Evolutionary conservation across 2,888 invertebrate species (phyloP).

Genomic region (Nomada hirtipes): DNA sequence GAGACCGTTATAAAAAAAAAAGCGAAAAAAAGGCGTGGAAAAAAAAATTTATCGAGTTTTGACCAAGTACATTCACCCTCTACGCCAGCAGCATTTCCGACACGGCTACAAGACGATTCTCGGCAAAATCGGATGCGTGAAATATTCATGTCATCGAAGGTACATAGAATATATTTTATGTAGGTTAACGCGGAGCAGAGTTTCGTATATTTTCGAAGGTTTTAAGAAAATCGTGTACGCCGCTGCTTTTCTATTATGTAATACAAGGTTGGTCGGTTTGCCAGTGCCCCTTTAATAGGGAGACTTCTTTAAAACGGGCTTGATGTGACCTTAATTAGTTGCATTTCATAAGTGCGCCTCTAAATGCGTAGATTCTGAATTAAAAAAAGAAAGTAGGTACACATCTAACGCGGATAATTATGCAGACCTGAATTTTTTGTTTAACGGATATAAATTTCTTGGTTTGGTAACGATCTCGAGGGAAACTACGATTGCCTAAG

Average conservation of each 20-base stretch:
- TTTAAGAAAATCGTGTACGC: not conserved
- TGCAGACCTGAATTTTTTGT: conserved; percentile 27
- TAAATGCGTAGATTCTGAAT: conserved; percentile 36
- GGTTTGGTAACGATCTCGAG: not conserved
- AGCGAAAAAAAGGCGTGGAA: not conserved
- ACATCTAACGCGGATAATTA: conserved; percentile 42
- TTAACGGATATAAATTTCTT: conserved; percentile 22
- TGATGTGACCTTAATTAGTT: conserved; percentile 55
- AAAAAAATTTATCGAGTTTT: conserved; percentile 35
- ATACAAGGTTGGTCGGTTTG: conserved; percentile 5
- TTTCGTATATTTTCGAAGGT: not conserved
- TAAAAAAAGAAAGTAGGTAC: conserved; percentile 14
- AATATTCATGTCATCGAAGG: conserved; percentile 48
- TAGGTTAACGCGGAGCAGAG: not conserved
- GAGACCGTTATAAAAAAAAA: conserved; percentile 12
- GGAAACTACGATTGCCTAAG: not conserved
- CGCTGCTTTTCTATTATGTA: not conserved
- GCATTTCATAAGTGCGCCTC: conserved; percentile 42
- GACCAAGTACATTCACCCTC: conserved; percentile 23
- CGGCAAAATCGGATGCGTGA: conserved; percentile 35
- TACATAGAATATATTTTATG: conserved; percentile 37
- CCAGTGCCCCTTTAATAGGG: conserved; percentile 51
- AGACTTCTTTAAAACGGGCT: conserved; percentile 51
- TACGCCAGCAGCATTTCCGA: conserved; percentile 22
- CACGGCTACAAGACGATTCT: conserved; percentile 40